phyloP scores from a whole-genome alignment of 2,888 invertebrate genomes.

The Philhelius pedissequus region DNA sequence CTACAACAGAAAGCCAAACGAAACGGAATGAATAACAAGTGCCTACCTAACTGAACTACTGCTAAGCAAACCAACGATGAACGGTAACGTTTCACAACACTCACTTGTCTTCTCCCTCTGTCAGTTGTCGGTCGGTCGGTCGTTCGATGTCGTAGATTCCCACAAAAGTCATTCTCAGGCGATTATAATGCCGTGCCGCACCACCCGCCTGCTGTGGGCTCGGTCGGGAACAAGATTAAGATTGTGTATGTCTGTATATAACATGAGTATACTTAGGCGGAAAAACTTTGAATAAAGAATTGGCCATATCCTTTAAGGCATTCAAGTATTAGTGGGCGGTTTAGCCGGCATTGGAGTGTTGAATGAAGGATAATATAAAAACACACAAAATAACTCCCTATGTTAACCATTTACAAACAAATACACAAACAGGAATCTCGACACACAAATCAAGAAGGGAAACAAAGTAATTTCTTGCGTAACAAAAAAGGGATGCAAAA shows the following conservation, averaged over 20 bases:
- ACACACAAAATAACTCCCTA: conserved; percentile 51
- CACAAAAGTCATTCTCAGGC: conserved; percentile 37
- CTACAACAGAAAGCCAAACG: background rate
- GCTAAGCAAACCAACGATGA: background rate
- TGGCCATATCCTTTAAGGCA: conserved; percentile 35
- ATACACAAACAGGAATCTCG: conserved; percentile 26
- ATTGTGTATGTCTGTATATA: background rate
- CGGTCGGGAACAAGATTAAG: conserved; percentile 12
- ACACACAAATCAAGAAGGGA: background rate
- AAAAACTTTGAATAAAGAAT: conserved; percentile 22
- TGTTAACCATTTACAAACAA: conserved; percentile 50
- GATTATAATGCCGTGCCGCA: conserved; percentile 7
- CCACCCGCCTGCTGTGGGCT: background rate
- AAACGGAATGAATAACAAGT: conserved; percentile 44
- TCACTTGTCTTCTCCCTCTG: background rate
- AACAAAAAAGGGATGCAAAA: background rate
- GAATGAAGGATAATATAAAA: conserved; percentile 34
- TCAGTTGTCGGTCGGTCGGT: background rate
- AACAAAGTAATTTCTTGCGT: background rate
- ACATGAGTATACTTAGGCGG: background rate
- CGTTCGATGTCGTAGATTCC: background rate
- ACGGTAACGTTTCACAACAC: background rate
- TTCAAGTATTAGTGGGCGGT: conserved; percentile 19
- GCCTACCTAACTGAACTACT: conserved; percentile 41
- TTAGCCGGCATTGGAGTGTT: background rate